Base-by-base conservation (phyloP, 2,113 vertebrate genomes). In the Zosterops borbonicus region DNA sequence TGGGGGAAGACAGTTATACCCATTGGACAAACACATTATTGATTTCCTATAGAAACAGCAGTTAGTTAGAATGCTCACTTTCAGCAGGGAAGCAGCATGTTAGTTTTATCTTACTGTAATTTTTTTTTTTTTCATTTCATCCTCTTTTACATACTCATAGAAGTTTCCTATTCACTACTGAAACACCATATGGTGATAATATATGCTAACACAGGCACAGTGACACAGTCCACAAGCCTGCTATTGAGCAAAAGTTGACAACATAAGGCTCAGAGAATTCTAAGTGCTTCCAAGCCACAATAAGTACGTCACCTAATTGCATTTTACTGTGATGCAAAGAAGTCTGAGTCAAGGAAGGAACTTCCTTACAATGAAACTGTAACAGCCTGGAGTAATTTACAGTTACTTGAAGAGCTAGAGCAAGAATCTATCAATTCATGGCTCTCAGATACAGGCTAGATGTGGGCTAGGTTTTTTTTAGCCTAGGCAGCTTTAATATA, bases 151-250 rank as follows among this genome's bases (percentile, higher is more conserved):
- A 69, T 91, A 75, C 65, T 89, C 79, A 77, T 55, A 50, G 46
- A 74, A 92, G 83, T 52, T 68, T 93, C 53, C 58, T 91, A 71
- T 91, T 94, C 89, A 74, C 91, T 87, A 91, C 19, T 95, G 94
- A 96, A 96, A 59, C 31, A 79, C 82, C 87, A 83, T 68, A 91
- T 94, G 92, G 96, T 83, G 89, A 92, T 75, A 92, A 97, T 97
- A 93, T 90, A 96, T 92, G 96, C 93, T 94, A 94, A 80, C 90
- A 93, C 63, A 92, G 87, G 74, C 81, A 91, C 53, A 90, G 49
- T 83, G 80, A 89, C 90, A 92, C 44, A 96, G 92, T 56, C 79
- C 90, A 76, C 86, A 86, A 90, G 93, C 62, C 80, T 94, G 67
- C 60, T 75, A 90, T 83, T 91, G 93, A 95, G 75, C 47, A 95